These are phyloP conservation scores for Laticauda laticaudata DNA, from an alignment of 2,113 vertebrate genomes.

Conservation along the genomic window DNA sequence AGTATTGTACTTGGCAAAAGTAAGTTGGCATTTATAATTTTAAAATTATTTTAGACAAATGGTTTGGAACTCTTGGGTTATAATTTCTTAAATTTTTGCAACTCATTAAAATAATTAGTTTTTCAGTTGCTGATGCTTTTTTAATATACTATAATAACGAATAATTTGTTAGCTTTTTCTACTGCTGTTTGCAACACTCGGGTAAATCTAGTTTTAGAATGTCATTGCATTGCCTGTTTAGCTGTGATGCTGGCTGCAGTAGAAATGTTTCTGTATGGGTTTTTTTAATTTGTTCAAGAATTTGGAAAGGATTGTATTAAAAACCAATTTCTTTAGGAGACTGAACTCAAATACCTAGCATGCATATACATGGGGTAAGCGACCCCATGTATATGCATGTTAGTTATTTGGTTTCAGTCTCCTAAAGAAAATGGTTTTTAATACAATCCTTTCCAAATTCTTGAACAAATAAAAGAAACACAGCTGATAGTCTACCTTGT, in stretches of 20 bases:
- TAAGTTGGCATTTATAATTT: conserved; percentile 64
- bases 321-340: background rate
- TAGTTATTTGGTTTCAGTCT: background rate
- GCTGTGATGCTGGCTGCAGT: background rate
- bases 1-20: conserved; percentile 92
- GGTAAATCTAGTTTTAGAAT: background rate
- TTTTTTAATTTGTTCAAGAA: background rate
- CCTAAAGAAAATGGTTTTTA: background rate
- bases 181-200: background rate
- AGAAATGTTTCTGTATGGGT: background rate
- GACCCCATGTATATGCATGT: background rate
- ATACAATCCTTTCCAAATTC: background rate
- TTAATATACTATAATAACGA: background rate
- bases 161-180: background rate
- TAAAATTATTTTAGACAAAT: conserved; percentile 40
- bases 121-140: background rate
- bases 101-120: background rate
- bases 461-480: background rate
- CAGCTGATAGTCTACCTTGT: background rate
- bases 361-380: background rate
- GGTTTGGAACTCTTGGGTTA: background rate
- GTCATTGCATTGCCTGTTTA: background rate
- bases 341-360: background rate
- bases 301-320: background rate
- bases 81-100: background rate